Base-by-base conservation (phyloP, 1,140 invertebrate species). In the Bombus impatiens region DNA sequence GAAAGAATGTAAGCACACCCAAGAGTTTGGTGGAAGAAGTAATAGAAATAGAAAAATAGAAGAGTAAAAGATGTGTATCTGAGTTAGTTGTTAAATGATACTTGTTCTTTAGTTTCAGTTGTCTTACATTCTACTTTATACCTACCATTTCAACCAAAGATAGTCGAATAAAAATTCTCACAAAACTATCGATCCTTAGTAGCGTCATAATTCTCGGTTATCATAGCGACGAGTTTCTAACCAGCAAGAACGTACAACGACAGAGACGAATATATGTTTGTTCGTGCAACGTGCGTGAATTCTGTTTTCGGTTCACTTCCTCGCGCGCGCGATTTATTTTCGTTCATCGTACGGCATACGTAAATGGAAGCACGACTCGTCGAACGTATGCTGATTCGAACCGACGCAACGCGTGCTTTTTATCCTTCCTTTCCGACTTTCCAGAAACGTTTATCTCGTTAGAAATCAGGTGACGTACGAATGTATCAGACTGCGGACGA, bases 321-420 rank as follows among this genome's bases (percentile, higher is more conserved):
- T 22, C 42, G 42, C 25, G 37, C 15, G 15, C 22, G 40, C 40
- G 32, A 82, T 76, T 68, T 83, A 83, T 83, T 77, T 37, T 40
- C 3, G 25, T n/a, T 18, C 13, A 18, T 40, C 12, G 22, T 12
- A 4, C 2, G 5, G 0, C 15, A 12, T 40, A 1, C 12, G 25
- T 12, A 42, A 71, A 71, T 42, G 70, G 37, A 40, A 40, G 2
- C 22, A 25, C 37, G 9, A 40, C 8, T 74, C 2, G 37, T 10
- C 47, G 5, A 53, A 53, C 18, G 18, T 53, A 53, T 53, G 18
- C 5, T 18, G 47, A 53, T 53, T 53, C 47, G 18, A 53, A 6
- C 18, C 12, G 25, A 6, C 1, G 1, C 70, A n/a, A 3, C 28
- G 13, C 6, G 28, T n/a, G 32, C 18, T 65, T 68, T 37, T 67